phyloP scores from a whole-genome alignment of 2,797 vertebrate genomes.

The Hemitrygon akajei region DNA sequence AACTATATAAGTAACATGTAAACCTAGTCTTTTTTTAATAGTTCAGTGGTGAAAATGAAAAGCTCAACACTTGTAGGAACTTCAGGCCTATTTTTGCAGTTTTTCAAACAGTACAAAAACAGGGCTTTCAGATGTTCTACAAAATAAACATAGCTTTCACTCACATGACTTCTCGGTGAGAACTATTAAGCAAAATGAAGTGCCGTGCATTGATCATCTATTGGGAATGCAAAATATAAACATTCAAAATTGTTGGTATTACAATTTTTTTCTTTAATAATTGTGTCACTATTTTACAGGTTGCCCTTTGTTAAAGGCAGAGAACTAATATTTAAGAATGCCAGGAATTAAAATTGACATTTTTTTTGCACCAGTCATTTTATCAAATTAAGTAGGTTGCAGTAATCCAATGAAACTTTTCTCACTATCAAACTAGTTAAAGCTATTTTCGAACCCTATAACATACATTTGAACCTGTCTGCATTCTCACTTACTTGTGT shows the following conservation, averaged over 20 bases:
- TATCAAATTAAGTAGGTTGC: neutral
- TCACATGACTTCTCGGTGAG: no score
- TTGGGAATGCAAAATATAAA: neutral
- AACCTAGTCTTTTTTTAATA: no score
- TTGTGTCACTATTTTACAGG: neutral
- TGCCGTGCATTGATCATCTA: neutral
- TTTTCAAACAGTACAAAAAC: no score
- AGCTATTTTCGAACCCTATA: neutral
- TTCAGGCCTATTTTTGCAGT: no score
- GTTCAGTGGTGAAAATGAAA: no score
- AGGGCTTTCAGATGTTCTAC: no score
- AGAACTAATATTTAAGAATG: neutral
- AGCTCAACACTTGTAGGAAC: no score
- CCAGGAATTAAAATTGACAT: neutral
- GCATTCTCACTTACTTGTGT: neutral
- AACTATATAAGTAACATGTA: no score
- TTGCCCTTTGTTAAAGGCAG: neutral
- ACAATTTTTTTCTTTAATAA: neutral
- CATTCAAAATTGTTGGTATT: neutral
- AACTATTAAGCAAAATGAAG: no score
- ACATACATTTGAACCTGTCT: neutral
- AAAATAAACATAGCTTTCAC: no score
- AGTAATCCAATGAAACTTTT: neutral
- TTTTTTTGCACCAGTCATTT: neutral
- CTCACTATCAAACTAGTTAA: neutral